A percentile compares a stretch with the other conserved stretches of the same genome.
Conservation (phyloP, 2,797 vertebrate species). For the Adrianichthys oophorus region DNA sequence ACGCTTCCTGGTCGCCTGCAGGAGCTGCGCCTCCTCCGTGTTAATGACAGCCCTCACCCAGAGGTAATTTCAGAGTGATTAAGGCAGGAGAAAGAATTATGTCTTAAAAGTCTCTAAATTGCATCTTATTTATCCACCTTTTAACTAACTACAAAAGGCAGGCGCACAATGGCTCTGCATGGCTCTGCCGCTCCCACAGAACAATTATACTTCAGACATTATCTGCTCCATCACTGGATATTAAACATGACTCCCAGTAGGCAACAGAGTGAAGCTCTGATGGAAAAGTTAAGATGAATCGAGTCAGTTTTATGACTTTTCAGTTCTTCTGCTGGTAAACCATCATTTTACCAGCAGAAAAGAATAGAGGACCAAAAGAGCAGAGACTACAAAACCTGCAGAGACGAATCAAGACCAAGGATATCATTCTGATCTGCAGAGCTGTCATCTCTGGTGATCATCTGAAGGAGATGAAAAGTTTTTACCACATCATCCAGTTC, state of each 20-base stretch:
- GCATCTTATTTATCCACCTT: slow-evolving; percentile 92
- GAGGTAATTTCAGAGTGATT: slow-evolving; percentile 96
- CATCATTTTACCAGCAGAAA: slow-evolving; percentile 1
- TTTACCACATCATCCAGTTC: too few relatives aligned
- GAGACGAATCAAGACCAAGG: too few relatives aligned
- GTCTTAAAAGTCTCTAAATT: slow-evolving; percentile 99
- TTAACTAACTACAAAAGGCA: slow-evolving; percentile 84
- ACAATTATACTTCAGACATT: slow-evolving; percentile 90
- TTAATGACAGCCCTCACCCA: slow-evolving; percentile 96
- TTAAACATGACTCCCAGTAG: slow-evolving; percentile 76
- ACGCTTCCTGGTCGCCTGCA: slow-evolving; percentile 83
- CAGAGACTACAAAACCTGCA: background rate
- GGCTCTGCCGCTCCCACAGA: slow-evolving; percentile 84
- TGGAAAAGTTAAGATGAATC: slow-evolving; percentile 74
- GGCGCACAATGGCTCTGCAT: slow-evolving; percentile 94
- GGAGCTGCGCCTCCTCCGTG: slow-evolving; percentile 88
- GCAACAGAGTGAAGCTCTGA: slow-evolving; percentile 54
- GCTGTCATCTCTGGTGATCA: too few relatives aligned
- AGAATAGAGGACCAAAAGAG: background rate
- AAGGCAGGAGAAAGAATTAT: slow-evolving; percentile 81
- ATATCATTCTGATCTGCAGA: too few relatives aligned
- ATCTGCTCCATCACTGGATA: slow-evolving; percentile 81
- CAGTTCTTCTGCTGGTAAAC: background rate
- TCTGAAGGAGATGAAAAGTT: too few relatives aligned
- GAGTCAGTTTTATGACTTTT: slow-evolving; percentile 41